Evolutionary conservation across 2,888 invertebrate species (phyloP).

Genomic region (Timema podura): DNA sequence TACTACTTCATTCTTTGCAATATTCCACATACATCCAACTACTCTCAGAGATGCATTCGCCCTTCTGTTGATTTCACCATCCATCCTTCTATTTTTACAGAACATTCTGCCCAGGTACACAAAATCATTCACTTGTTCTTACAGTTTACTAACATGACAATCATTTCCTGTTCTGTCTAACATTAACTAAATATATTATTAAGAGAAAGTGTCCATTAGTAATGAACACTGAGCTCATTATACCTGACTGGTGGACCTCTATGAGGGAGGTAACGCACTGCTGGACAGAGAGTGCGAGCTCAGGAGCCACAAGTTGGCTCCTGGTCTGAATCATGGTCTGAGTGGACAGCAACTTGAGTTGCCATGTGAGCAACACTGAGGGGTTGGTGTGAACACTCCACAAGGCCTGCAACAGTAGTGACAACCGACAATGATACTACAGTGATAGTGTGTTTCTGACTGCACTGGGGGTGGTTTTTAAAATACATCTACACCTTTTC

Average conservation of each 20-base stretch:
- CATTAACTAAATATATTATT: no score
- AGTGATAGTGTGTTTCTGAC: not conserved
- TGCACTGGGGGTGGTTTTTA: no score
- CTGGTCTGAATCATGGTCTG: constrained; percentile 48
- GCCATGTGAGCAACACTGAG: constrained; percentile 63
- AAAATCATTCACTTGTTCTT: no score
- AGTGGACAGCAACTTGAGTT: constrained; percentile 64
- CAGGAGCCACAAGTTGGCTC: constrained; percentile 54
- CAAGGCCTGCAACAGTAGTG: constrained; percentile 48
- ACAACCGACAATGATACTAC: not conserved
- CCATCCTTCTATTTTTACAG: no score
- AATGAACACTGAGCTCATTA: not conserved
- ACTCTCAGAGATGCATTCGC: no score
- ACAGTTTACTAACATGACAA: not conserved
- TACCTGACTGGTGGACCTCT: constrained; percentile 54
- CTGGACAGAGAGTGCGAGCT: constrained; percentile 58
- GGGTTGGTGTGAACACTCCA: constrained; percentile 53
- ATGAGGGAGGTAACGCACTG: constrained; percentile 54
- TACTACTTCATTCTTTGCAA: not conserved
- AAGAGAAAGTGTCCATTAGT: no score
- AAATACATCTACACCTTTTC: no score
- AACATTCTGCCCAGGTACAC: no score
- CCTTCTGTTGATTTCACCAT: no score
- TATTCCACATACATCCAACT: no score
- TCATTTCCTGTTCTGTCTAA: not conserved